Evolutionary conservation across 2,113 vertebrate species (phyloP), one percentile per base, ranked within the genome.

Genomic region (Prolemur simus): DNA sequence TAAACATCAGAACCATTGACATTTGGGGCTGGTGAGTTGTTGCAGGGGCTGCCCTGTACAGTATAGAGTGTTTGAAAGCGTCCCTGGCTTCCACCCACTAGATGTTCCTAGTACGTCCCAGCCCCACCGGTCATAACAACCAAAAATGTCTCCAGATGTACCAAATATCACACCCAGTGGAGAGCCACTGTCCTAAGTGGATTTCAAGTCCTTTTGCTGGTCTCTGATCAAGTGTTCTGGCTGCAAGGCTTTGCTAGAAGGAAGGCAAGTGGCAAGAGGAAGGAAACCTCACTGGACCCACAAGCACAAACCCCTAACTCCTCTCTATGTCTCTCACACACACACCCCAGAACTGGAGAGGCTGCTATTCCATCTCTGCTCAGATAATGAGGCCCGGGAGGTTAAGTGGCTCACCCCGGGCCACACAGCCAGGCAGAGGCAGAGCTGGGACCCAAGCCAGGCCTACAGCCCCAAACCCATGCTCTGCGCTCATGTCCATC

Each of bases 41-140:
- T 29, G 37, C 11, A 20, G 42, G 29, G 29, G 27, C 10, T 76
- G 23, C 42, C 39, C 37, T 78, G 82, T 14, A 49, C 27, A 45
- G 42, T 39, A 3, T 2, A 54, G 54, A 52, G 23, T 25, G 10
- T 18, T 54, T 5, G 42, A 78, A 80, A 84, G 42, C 56, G n/a
- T 39, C 82, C 89, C 49, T 78, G 73, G 89, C 76, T 63, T 96
- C 96, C 71, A 76, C 68, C 56, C 88, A 86, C 81, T 82, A 83
- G 96, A 83, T 87, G 82, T 86, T 86, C 76, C 91, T 78, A 93
- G 91, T 80, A 93, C 23, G 49, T 2, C 56, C 82, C 52, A 49
- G n/a, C 68, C 96, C 74, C 63, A 54, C 9, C 2, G 17, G 13
- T 56, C 64, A 8, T 45, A 29, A 85, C 60, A 88, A 63, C 32